These are phyloP conservation scores for Anoura caudifer DNA, from an alignment of 2,113 vertebrate species.

Conservation along the genomic window DNA sequence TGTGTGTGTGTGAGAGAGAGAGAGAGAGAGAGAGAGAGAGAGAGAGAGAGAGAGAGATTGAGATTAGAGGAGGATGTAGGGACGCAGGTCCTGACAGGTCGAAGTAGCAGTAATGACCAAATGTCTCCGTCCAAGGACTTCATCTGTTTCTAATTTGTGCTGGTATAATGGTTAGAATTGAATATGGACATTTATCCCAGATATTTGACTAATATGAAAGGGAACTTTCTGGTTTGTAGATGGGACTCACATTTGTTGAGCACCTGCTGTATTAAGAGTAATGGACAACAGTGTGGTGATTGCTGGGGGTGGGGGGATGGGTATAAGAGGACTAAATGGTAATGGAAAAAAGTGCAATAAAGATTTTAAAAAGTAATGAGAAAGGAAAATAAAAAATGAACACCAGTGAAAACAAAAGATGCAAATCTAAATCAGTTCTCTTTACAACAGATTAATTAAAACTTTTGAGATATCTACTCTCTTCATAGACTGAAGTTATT, in stretches of 20 bases:
- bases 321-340: too few relatives aligned
- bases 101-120: too few relatives aligned
- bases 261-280: neutral
- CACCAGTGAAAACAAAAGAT: neutral
- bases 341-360: too few relatives aligned
- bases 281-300: too few relatives aligned
- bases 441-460: neutral
- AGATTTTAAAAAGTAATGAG: neutral
- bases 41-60: neutral
- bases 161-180: neutral
- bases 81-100: neutral
- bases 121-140: neutral
- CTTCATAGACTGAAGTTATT: conserved; percentile 6
- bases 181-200: neutral
- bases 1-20: too few relatives aligned
- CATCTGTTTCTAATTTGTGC: neutral
- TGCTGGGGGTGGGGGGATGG: too few relatives aligned
- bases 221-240: neutral
- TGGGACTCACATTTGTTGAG: neutral
- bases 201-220: neutral
- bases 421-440: neutral
- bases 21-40: too few relatives aligned
- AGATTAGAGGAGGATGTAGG: neutral
- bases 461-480: neutral
- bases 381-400: neutral